A percentile compares a stretch with the other conserved stretches of the same genome.
Evolutionary conservation across 1,140 invertebrate genomes (phyloP).

Genomic region (Drosophila pandora): DNA sequence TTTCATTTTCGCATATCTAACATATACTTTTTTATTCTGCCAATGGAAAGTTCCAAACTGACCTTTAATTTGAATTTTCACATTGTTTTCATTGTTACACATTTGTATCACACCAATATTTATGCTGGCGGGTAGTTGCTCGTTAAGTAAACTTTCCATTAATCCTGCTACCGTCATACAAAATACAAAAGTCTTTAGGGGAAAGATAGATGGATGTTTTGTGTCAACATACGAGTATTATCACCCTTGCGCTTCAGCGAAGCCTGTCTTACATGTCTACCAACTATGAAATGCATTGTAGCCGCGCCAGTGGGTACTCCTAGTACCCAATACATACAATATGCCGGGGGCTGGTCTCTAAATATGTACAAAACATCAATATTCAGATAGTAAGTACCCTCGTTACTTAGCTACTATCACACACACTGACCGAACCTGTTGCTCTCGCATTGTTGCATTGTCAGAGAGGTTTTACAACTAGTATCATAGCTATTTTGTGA

Average conservation of each 20-base stretch:
- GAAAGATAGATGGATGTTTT: constrained; percentile 15
- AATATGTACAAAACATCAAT: constrained; percentile 37
- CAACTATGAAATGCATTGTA: constrained; percentile 67
- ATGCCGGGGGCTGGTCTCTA: constrained; percentile 29
- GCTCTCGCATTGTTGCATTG: constrained; percentile 57
- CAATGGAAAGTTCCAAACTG: constrained; percentile 31
- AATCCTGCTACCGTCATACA: constrained; percentile 26
- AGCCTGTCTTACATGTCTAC: constrained; percentile 69
- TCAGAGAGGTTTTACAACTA: constrained; percentile 76
- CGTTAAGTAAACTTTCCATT: constrained; percentile 52
- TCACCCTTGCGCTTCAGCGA: constrained; percentile 79
- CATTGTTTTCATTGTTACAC: constrained; percentile 62
- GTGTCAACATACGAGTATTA: constrained; percentile 41
- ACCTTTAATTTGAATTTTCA: constrained; percentile 22
- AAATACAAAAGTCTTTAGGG: constrained; percentile 15
- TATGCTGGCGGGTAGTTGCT: constrained; percentile 79
- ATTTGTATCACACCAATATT: constrained; percentile 82
- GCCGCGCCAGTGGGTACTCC: constrained; percentile 48
- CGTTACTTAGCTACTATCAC: constrained; percentile 67
- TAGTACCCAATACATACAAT: constrained; percentile 41
- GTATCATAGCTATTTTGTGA: constrained; percentile 84
- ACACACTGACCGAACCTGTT: constrained; percentile 64
- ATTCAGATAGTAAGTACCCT: constrained; percentile 28
- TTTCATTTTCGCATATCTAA: constrained; percentile 34
- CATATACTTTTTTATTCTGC: constrained; percentile 31